Evolutionary conservation across 2,888 invertebrate species (phyloP), one percentile per base, ranked within the genome.

Genomic region (Meloe dianella): DNA sequence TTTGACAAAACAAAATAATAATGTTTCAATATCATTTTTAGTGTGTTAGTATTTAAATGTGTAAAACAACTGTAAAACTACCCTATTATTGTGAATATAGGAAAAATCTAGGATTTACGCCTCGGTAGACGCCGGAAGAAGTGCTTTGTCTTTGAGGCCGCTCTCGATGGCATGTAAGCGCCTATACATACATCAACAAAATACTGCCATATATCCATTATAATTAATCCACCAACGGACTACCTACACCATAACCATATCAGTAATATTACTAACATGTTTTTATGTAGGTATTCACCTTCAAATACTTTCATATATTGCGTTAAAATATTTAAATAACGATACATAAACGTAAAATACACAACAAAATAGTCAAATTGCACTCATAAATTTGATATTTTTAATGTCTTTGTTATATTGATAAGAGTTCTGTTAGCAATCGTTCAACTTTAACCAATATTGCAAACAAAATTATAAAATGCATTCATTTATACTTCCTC

Each of bases 401-500:
- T 12, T 4, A 51, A 12, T 12, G 22, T 24, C 22, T 22, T 51
- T 10, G 17, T 41, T n/a, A 4, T 1, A 41, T 41, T n/a, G 41
- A 35, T 35, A 41, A 17, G 5, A 41, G 17, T 41, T 1, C 17
- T 17, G 17, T 1, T 12, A 24, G 22, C 5, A 9, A 47, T 47
- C 47, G 20, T 47, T 47, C 47, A 51, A 51, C 12, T 2, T 24
- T 20, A 51, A 24, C 10, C 3, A 51, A 22, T 51, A 51, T 1
- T 5, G 12, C 10, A 51, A 51, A 20, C 14, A 38, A 38, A 38
- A 32, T 32, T 32, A 32, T 9, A 10, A 32, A 32, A 32, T 32
- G 0, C 17, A 38, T 47, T n/a, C 7, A 47, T 20, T n/a, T 51
- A 54, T 59, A 57, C 27, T 66, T 54, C 59, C 65, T 61, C 51